These are phyloP conservation scores for Parnassius apollo DNA, from an alignment of 2,888 invertebrate species.

Conservation along the genomic window DNA sequence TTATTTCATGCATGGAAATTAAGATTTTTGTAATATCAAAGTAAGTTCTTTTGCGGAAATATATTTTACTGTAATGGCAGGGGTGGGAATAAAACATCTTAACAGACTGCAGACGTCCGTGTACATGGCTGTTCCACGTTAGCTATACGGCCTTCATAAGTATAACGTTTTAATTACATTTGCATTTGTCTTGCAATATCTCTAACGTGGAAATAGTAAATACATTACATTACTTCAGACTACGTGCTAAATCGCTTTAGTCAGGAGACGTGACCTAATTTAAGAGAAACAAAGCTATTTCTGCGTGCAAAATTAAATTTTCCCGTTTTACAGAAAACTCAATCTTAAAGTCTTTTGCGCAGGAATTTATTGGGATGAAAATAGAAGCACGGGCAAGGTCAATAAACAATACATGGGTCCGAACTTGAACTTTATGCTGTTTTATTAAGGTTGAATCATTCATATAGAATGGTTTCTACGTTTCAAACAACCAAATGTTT, in stretches of 20 bases:
- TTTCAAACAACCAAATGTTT: conserved; percentile 29
- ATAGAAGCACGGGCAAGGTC: conserved; percentile 36
- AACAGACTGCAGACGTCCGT: too few relatives aligned
- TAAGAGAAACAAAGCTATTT: conserved; percentile 65
- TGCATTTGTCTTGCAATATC: conserved; percentile 4
- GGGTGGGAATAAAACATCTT: too few relatives aligned
- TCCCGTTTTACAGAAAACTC: conserved; percentile 37
- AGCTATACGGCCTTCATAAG: too few relatives aligned
- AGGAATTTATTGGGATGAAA: conserved; percentile 40
- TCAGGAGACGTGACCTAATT: conserved; percentile 69
- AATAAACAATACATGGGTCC: conserved; percentile 34
- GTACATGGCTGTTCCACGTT: too few relatives aligned
- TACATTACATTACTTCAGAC: conserved; percentile 48
- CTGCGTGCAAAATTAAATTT: conserved; percentile 34
- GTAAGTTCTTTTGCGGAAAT: too few relatives aligned
- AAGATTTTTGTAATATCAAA: too few relatives aligned
- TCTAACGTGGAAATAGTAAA: conserved; percentile 36
- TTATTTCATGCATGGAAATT: too few relatives aligned
- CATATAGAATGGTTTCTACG: conserved; percentile 35
- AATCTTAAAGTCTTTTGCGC: conserved; percentile 37
- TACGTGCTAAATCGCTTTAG: conserved; percentile 51
- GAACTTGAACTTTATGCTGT: conserved; percentile 40
- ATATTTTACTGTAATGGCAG: too few relatives aligned
- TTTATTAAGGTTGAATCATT: conserved; percentile 34
- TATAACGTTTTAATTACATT: not conserved